Conservation (phyloP, 2,888 invertebrate genomes). For the Trichogramma evanescens region DNA sequence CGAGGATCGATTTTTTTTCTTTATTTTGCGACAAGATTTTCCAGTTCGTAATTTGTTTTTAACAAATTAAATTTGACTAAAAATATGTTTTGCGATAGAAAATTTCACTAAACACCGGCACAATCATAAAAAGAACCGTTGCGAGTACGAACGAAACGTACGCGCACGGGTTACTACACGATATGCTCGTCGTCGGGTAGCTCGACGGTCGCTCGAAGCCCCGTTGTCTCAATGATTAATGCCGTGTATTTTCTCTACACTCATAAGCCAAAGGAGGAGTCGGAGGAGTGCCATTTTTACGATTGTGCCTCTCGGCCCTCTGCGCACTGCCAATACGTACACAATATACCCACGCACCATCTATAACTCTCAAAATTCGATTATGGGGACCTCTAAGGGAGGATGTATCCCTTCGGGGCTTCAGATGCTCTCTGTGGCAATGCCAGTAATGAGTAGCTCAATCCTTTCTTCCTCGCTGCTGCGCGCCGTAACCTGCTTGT, state of each 20-base stretch:
- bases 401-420: conserved; percentile 30
- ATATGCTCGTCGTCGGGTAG: no score
- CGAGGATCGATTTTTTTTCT: neutral
- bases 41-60: no score
- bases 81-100: no score
- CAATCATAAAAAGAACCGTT: neutral
- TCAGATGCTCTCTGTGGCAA: conserved; percentile 25
- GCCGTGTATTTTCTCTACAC: conserved; percentile 20
- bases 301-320: conserved; percentile 4
- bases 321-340: conserved; percentile 5
- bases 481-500: no score
- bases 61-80: no score
- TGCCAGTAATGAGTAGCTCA: conserved; percentile 37
- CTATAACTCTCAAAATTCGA: conserved; percentile 44
- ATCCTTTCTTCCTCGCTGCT: conserved; percentile 28
- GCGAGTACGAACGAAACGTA: neutral
- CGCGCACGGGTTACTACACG: conserved; percentile 11
- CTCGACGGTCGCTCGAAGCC: no score
- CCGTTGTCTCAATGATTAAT: conserved; percentile 14
- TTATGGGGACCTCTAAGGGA: conserved; percentile 33
- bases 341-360: conserved; percentile 25
- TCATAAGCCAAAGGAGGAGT: neutral
- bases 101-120: neutral
- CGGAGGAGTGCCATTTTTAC: conserved; percentile 9
- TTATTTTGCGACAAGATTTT: neutral